Evolutionary conservation across 2,888 invertebrate genomes (phyloP).

Genomic region (Tanypteryx hageni): DNA sequence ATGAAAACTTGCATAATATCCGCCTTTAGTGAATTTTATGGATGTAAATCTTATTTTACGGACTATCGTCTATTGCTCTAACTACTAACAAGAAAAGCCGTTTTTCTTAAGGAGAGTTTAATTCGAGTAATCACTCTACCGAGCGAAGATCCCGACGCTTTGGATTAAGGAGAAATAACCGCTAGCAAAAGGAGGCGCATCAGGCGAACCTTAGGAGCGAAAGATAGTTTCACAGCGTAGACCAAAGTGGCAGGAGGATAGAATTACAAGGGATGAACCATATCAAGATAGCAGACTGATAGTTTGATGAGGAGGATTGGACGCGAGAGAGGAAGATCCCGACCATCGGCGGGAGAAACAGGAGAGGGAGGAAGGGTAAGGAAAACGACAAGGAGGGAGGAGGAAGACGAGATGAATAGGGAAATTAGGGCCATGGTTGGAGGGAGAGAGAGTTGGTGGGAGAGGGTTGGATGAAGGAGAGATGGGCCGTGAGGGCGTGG

Average conservation of each 20-base stretch:
- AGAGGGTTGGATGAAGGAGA: background rate
- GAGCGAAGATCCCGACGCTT: background rate
- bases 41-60: too few relatives aligned
- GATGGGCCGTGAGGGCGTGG: background rate
- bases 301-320: constrained; percentile 22
- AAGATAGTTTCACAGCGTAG: background rate
- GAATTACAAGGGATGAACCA: background rate
- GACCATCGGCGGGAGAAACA: background rate
- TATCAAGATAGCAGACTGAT: constrained; percentile 32
- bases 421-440: background rate
- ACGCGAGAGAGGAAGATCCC: background rate
- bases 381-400: background rate
- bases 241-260: background rate
- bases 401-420: constrained; percentile 28
- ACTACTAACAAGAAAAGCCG: too few relatives aligned
- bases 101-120: too few relatives aligned
- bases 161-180: background rate
- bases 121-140: background rate
- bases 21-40: too few relatives aligned
- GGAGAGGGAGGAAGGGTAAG: background rate
- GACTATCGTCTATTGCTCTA: too few relatives aligned
- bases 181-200: background rate
- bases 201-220: background rate
- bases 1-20: too few relatives aligned
- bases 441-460: background rate